Evolutionary conservation across 2,888 invertebrate genomes (phyloP), one percentile per base, ranked within the genome.

Genomic region (Eristalis tenax): DNA sequence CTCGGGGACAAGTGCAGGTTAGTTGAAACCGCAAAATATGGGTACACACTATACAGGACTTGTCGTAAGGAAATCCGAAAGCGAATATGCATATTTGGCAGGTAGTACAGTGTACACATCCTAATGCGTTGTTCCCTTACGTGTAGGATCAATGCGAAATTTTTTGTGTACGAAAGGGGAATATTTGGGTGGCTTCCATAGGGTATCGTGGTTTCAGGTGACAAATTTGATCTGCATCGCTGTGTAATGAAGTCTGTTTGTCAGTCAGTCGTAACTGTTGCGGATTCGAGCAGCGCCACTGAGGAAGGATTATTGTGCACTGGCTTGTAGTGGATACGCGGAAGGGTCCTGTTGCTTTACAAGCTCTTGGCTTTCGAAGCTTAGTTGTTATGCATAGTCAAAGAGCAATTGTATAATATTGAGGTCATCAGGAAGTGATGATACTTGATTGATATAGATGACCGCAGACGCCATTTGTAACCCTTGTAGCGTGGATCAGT

Each of bases 61-160:
- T 87, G 83, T 68, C 83, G 79, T 79, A 87, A 87, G 87, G 87
- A 87, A 87, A 87, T 87, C 87, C 87, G 83, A 86, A 86, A 82
- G 77, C 40, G 70, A 75, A 74, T 66, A 65, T 77, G 77, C 76
- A 63, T 32, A 68, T 40, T 68, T 56, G 50, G 40, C 28, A 81
- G 56, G 64, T 61, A 82, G 74, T 71, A 83, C 86, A 15, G 43
- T 5, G n/a, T 18, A 50, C 50, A 50, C 50, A 87, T 87, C 87
- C 87, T 87, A 83, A 69, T 80, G 83, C 43, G 40, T 66, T 71
- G 75, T 71, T 75, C 75, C 78, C 66, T 70, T 68, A 26, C 23
- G 18, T 35, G 66, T 66, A 63, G 83, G 71, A 22, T 63, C 78
- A 76, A 75, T 75, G 70, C 70, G 74, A 71, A 80, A 69, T 76